Evolutionary conservation across 2,888 invertebrate species (phyloP).

Genomic region (Drosophila lutescens): DNA sequence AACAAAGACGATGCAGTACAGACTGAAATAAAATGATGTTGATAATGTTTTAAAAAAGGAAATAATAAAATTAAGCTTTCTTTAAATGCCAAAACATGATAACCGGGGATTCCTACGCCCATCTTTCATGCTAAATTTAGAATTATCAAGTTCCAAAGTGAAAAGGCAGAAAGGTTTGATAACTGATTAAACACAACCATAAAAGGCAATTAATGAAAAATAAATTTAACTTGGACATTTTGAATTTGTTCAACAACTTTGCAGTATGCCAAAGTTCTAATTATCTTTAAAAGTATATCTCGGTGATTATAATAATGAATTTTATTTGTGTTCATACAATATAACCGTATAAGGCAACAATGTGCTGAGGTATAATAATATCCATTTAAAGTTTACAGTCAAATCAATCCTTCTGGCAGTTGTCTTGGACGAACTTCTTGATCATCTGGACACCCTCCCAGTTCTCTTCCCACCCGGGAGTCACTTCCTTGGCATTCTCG

Average conservation of each 20-base stretch:
- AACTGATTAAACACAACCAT: background rate
- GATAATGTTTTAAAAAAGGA: no score
- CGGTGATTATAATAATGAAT: background rate
- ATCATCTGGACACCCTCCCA: constrained; percentile 85
- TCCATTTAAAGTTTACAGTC: background rate
- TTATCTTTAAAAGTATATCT: background rate
- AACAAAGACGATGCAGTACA: background rate
- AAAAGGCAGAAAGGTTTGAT: background rate
- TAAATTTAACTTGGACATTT: background rate
- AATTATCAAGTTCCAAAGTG: background rate
- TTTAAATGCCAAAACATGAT: no score
- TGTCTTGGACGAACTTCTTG: constrained; percentile 71
- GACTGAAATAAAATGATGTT: background rate
- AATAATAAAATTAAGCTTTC: no score
- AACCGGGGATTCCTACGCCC: background rate
- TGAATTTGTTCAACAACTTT: no score
- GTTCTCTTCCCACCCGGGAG: constrained; percentile 87
- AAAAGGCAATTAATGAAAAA: background rate
- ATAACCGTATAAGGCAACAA: constrained; percentile 5
- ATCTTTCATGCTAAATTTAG: background rate
- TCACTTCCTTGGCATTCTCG: constrained; percentile 85
- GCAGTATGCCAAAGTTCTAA: no score
- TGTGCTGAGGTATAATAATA: constrained; percentile 14
- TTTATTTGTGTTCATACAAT: background rate
- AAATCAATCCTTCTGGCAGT: constrained; percentile 16